phyloP scores from a whole-genome alignment of 2,113 vertebrate genomes.

The Scomber japonicus region DNA sequence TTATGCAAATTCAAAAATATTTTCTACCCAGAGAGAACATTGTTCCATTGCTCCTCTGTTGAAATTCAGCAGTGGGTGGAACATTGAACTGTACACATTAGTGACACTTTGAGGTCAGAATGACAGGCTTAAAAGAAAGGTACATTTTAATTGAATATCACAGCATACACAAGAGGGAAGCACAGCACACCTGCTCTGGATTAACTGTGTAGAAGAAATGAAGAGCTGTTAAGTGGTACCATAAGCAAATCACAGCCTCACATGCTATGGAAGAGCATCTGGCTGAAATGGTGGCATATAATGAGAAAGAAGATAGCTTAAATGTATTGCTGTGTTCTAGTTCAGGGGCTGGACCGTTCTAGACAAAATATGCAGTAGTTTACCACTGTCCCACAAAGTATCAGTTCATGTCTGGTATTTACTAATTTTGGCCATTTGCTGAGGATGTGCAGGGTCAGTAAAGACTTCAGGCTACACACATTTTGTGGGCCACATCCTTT shows the following conservation, averaged over 20 bases:
- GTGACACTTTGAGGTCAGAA: constrained; percentile 8
- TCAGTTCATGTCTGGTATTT: neutral
- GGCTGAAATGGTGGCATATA: neutral
- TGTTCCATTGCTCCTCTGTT: constrained; percentile 1
- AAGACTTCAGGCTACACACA: neutral
- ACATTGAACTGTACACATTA: constrained; percentile 33
- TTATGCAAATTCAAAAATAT: constrained; percentile 22
- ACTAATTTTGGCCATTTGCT: neutral
- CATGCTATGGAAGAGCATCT: neutral
- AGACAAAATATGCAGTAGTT: neutral
- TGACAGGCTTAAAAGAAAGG: constrained; percentile 10
- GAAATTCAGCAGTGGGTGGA: neutral
- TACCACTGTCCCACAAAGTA: neutral
- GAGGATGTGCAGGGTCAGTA: neutral
- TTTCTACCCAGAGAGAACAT: neutral
- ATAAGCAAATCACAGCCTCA: neutral
- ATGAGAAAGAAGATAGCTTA: neutral
- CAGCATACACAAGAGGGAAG: constrained; percentile 13
- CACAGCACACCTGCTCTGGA: neutral
- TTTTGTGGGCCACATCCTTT: constrained; percentile 15
- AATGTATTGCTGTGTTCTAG: neutral
- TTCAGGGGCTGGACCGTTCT: constrained; percentile 9
- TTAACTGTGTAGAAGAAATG: neutral
- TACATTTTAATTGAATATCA: constrained; percentile 38
- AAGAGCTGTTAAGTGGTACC: neutral